Base-by-base conservation (phyloP, 2,797 vertebrate species). In the Falco cherrug region DNA sequence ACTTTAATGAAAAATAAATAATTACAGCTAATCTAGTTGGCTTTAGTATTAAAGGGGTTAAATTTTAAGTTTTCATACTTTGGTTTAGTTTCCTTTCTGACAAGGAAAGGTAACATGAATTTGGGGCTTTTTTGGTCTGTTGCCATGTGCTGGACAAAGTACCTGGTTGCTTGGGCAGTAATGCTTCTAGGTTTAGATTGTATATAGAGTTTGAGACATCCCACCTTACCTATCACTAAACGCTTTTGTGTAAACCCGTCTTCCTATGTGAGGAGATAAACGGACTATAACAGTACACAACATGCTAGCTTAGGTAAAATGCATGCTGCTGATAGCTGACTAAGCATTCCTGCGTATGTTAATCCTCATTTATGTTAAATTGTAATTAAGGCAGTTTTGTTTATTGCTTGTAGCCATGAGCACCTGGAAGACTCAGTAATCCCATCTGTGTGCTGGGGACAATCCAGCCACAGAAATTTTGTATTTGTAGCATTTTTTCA, bases 321-420 rank as follows among this genome's bases (percentile, higher is more conserved):
- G 22, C 71, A 63, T 0, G 0, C 57, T 94, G 81, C 78, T 85
- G 65, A n/a, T 97, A 93, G 90, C 83, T 45, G 64, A 80, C 75
- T 96, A 95, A 92, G 63, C 51, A 57, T 82, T 89, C 43, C 69
- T 79, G 41, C 50, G 12, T 26, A 47, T 10, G 43, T 75, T 90
- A 95, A 96, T 97, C 91, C 84, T 90, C 56, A 80, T 95, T 97
- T 95, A 91, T 93, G 70, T 63, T 85, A 95, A 96, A 85, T 80
- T 0, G 3, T 89, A 93, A 85, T 95, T 84, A 87, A 91, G 74
- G 47, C 61, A 57, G 50, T 91, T 95, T 93, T 87, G 57, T 76
- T 75, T 89, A 86, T 93, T 88, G 68, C 82, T 94, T 89, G 59
- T 89, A 70, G 65, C 81, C 87, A 33, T 37, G 45, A 94, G 67